Conservation (phyloP, 2,113 vertebrate species). For the Silurus meridionalis region DNA sequence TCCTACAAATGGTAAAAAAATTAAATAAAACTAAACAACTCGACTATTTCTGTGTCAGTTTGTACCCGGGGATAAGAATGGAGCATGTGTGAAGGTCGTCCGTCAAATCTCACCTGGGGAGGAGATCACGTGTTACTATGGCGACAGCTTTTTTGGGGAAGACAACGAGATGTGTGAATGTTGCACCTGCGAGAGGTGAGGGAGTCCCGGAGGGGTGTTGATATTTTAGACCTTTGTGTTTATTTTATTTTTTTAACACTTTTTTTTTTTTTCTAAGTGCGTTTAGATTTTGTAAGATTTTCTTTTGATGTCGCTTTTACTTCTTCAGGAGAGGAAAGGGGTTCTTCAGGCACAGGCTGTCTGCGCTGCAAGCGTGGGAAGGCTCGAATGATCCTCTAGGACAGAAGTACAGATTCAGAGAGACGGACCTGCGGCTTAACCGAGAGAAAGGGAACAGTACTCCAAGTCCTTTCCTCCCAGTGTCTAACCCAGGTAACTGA, state of each 20-base stretch:
- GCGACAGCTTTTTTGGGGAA: constrained; percentile 90
- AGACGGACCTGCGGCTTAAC: constrained; percentile 81
- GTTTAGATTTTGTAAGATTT: background rate
- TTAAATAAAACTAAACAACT: background rate
- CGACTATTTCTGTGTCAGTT: constrained; percentile 65
- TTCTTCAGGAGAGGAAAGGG: constrained; percentile 82
- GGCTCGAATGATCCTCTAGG: constrained; percentile 65
- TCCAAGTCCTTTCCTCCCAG: constrained; percentile 54
- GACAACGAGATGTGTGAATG: constrained; percentile 93
- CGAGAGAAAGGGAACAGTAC: constrained; percentile 67
- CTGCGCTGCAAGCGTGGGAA: constrained; percentile 64
- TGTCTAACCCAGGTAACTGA: constrained; percentile 66
- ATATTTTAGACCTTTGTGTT: background rate
- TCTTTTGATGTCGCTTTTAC: background rate
- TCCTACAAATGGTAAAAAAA: background rate
- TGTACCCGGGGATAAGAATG: constrained; percentile 82
- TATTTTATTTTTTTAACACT: background rate
- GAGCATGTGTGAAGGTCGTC: constrained; percentile 86
- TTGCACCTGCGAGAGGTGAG: constrained; percentile 89
- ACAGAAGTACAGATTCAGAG: constrained; percentile 85
- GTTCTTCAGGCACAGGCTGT: constrained; percentile 73
- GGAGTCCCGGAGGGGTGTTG: background rate
- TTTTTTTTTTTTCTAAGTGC: background rate
- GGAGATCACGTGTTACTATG: constrained; percentile 93
- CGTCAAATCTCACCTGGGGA: constrained; percentile 87